Base-by-base conservation (phyloP, 2,113 vertebrate genomes). In the Cisticola juncidis region DNA sequence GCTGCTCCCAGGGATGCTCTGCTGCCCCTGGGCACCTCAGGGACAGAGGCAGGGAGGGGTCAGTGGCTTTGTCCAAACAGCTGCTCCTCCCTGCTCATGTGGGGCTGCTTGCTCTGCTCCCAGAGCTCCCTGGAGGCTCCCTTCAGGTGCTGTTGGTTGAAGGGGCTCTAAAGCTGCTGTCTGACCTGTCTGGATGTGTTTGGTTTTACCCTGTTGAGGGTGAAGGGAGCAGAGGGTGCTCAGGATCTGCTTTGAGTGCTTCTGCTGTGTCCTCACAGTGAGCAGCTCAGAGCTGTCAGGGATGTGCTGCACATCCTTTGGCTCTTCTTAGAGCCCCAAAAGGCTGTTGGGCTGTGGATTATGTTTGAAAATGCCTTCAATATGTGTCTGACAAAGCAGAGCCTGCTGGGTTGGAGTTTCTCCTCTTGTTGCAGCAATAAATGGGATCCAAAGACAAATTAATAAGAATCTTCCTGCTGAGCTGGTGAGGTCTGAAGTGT, bases 161-260 rank as follows among this genome's bases (percentile, higher is more conserved):
- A 58, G 35, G 14, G 45, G 4, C n/a, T 80, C 36, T 38, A 5
- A 3, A 81, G 54, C 11, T 80, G 76, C 1, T 15, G 12, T 40
- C 36, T 88, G 53, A 28, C 48, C 14, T 20, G 4, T 24, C 62
- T 72, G 80, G n/a, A 7, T 56, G 40, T 29, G 58, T n/a, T 79
- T 13, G 16, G 14, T 26, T 62, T 86, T 9, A 31, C 9, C 71
- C 35, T 0, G 0, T 2, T 51, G 9, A 8, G 10, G 5, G 1
- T 36, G 53, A 72, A 53, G 31, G 58, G 13, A 81, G 50, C 24
- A 45, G 56, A 11, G 25, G 0, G 20, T 10, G 20, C 33, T 19
- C 11, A 5, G 26, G 23, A 8, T 21, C 26, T 62, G 12, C 0
- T 83, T 73, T 48, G 60, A 57, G 36, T 23, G 24, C 22, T 69